Percentiles rank a stretch among this genome's conserved stretches.
These are phyloP conservation scores for Camponotus vicinus DNA, from an alignment of 1,140 invertebrate species.

Conservation along the genomic window DNA sequence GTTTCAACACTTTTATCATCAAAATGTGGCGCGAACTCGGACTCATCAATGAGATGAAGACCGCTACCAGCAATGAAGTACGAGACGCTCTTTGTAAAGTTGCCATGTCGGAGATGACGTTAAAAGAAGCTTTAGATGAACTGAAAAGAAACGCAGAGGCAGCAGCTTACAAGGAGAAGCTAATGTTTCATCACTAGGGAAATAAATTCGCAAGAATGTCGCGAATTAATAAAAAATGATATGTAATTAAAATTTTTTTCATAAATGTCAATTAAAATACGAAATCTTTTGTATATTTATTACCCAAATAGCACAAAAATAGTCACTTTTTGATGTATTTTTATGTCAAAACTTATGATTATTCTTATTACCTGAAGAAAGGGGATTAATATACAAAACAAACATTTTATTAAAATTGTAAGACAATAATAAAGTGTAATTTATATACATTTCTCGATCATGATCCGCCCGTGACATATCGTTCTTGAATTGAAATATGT, in stretches of 20 bases:
- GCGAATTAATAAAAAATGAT: neutral
- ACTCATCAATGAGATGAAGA: constrained; percentile 88
- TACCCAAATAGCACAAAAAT: neutral
- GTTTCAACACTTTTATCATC: constrained; percentile 89
- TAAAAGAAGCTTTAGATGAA: constrained; percentile 66
- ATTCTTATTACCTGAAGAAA: no score
- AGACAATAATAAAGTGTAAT: no score
- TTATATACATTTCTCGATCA: no score
- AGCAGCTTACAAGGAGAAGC: constrained; percentile 65
- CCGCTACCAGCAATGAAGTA: constrained; percentile 88
- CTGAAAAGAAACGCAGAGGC: constrained; percentile 73
- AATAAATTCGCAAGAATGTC: neutral
- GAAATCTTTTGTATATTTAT: neutral
- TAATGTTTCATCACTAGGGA: constrained; percentile 74
- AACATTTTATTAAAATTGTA: no score
- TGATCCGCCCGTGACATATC: no score
- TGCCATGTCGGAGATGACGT: constrained; percentile 70
- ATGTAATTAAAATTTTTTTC: neutral
- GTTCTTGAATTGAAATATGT: no score
- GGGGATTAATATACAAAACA: no score
- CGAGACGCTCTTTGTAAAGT: constrained; percentile 87
- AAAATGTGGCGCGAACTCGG: constrained; percentile 89
- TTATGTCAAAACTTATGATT: no score
- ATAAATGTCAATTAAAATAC: neutral
- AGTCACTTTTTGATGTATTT: no score